Percentiles rank a stretch among this genome's conserved stretches.
phyloP scores from a whole-genome alignment of 2,797 vertebrate species.

The Acrossocheilus wenchowensis region DNA sequence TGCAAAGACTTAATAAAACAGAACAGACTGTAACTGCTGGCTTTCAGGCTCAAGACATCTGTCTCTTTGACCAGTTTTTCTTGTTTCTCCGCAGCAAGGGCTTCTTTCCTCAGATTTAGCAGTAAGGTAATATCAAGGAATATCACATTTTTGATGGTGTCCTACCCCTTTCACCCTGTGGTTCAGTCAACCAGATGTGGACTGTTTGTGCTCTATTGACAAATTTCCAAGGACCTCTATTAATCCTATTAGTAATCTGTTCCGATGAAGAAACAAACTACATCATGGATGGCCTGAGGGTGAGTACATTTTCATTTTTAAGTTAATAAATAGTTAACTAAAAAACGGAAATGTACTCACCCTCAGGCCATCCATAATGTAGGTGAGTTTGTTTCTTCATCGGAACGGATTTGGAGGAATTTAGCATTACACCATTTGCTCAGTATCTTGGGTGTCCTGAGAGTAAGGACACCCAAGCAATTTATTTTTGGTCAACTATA shows the following conservation, averaged over 20 bases:
- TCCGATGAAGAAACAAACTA: no score
- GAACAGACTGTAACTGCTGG: background rate
- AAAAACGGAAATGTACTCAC: no score
- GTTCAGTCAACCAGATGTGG: constrained; percentile 6
- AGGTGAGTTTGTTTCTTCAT: background rate
- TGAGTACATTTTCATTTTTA: no score
- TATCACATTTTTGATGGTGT: constrained; percentile 12
- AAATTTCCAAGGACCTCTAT: background rate
- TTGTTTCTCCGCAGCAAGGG: constrained; percentile 17
- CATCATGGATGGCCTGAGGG: no score
- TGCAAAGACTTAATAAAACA: background rate
- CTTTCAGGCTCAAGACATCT: background rate
- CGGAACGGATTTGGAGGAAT: background rate
- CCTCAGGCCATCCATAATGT: no score
- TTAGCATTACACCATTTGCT: background rate
- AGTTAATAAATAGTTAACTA: background rate
- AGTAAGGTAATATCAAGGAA: background rate
- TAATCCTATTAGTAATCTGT: no score
- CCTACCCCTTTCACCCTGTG: background rate
- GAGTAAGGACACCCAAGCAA: no score
- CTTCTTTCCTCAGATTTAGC: constrained; percentile 1
- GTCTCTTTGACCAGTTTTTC: constrained; percentile 23
- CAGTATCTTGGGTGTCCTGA: background rate
- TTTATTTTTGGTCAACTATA: background rate
- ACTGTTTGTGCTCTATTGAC: background rate